A percentile compares a stretch with the other conserved stretches of the same genome.
phyloP scores from a whole-genome alignment of 2,113 vertebrate species.

The Corythornis cristatus region DNA sequence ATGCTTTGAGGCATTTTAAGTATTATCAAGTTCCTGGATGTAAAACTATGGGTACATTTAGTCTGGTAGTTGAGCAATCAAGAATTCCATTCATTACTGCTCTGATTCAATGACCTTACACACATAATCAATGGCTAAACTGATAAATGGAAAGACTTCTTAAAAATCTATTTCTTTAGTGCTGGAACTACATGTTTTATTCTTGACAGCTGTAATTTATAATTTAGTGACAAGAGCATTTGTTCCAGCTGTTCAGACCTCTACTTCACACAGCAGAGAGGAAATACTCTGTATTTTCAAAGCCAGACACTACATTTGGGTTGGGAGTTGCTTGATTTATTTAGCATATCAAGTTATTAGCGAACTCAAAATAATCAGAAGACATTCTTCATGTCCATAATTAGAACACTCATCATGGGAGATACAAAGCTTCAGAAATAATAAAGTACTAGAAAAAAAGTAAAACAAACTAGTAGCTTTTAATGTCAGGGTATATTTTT shows the following conservation, averaged over 20 bases:
- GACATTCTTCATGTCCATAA: conserved; percentile 58
- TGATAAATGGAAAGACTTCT: conserved; percentile 72
- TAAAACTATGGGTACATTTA: conserved; percentile 16
- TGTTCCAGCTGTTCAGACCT: conserved; percentile 60
- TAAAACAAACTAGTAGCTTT: conserved; percentile 31
- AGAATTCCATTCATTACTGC: conserved; percentile 51
- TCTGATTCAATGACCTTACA: conserved; percentile 63
- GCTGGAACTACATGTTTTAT: conserved; percentile 67
- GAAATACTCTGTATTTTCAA: background rate
- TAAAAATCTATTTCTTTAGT: conserved; percentile 72
- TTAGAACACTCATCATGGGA: conserved; percentile 53
- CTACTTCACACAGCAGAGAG: background rate
- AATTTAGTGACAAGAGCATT: conserved; percentile 64
- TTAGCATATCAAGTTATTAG: conserved; percentile 54
- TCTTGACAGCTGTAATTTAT: conserved; percentile 69
- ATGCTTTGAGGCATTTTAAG: conserved; percentile 33
- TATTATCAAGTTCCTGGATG: conserved; percentile 11
- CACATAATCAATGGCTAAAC: conserved; percentile 72
- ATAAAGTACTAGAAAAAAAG: conserved; percentile 12
- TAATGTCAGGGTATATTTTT: background rate
- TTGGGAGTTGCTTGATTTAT: conserved; percentile 44
- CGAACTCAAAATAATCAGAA: conserved; percentile 64
- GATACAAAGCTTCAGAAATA: background rate
- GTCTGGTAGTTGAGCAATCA: background rate
- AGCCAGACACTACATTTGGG: conserved; percentile 26